Conservation (phyloP, 2,113 vertebrate genomes). For the Scolopax mira region DNA sequence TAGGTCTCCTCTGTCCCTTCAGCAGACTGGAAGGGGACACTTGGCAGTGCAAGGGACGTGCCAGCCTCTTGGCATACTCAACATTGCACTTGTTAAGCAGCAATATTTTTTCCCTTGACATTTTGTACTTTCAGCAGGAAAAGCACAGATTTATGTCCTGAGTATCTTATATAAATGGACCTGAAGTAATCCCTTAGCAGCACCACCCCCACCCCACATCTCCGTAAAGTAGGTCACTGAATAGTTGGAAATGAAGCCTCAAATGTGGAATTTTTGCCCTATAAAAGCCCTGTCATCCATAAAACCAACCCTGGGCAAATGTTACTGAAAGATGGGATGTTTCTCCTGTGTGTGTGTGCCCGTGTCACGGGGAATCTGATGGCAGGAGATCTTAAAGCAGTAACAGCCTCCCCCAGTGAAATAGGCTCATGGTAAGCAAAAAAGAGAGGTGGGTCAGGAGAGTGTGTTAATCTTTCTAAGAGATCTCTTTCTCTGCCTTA, state of each 20-base stretch:
- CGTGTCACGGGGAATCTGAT: background rate
- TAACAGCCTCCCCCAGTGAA: background rate
- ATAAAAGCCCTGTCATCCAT: background rate
- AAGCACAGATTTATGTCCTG: background rate
- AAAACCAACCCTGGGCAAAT: background rate
- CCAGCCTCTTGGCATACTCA: background rate
- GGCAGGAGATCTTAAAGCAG: background rate
- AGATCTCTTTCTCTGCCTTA: background rate
- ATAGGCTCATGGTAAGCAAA: background rate
- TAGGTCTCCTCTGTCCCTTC: background rate
- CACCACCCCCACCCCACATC: background rate
- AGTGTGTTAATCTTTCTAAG: background rate
- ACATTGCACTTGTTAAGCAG: background rate
- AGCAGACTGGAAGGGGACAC: rapidly evolving
- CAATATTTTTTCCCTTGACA: background rate
- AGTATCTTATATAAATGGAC: background rate
- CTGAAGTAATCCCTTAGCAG: constrained; percentile 5
- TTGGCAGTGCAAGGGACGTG: background rate
- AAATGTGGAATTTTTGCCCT: background rate
- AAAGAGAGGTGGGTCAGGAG: background rate
- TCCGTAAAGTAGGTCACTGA: background rate
- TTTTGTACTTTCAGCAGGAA: background rate
- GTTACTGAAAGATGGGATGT: background rate
- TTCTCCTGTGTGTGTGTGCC: background rate
- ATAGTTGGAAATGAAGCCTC: background rate